These are phyloP conservation scores for Stomatorhinus ivindoensis DNA, from an alignment of 2,113 vertebrate genomes.

Conservation along the genomic window DNA sequence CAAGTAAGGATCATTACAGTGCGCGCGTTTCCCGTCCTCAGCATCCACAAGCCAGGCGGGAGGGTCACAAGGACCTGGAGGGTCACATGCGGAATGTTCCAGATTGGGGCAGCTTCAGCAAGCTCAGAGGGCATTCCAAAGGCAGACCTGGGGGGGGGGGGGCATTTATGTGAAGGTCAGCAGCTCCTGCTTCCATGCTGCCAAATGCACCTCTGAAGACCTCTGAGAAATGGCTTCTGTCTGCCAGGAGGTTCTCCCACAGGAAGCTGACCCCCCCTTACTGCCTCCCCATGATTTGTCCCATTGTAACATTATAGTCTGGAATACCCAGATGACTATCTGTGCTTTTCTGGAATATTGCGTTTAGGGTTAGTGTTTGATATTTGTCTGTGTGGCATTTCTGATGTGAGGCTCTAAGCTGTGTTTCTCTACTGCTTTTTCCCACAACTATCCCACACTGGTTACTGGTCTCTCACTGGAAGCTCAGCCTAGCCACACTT, in stretches of 20 bases:
- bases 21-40: background rate
- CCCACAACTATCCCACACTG: background rate
- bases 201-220: background rate
- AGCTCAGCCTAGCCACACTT: background rate
- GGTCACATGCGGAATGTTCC: background rate
- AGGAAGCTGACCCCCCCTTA: background rate
- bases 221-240: background rate
- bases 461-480: background rate
- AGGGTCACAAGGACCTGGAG: background rate
- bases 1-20: background rate
- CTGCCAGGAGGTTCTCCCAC: background rate
- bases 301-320: background rate
- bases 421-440: background rate
- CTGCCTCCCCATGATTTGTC: background rate
- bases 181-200: background rate
- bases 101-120: background rate
- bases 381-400: background rate
- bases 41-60: background rate
- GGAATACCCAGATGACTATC: background rate
- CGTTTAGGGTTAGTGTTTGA: background rate
- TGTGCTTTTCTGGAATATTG: background rate
- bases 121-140: background rate
- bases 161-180: background rate
- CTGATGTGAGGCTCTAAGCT: background rate
- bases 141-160: slow-evolving; percentile 26